phyloP scores from a whole-genome alignment of 2,113 vertebrate genomes.

The Neolamprologus devosi region DNA sequence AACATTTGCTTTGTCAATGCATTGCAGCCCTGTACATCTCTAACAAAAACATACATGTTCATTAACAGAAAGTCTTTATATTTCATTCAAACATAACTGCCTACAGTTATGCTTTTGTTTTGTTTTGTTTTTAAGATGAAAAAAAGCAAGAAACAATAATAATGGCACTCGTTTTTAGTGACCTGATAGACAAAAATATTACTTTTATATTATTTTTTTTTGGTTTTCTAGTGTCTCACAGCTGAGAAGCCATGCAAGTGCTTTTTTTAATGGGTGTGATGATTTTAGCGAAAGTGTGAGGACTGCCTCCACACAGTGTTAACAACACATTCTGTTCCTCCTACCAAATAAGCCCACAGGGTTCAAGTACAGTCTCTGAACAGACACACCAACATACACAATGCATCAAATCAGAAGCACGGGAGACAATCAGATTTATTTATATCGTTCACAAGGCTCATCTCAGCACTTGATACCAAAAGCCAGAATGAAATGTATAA shows the following conservation, averaged over 20 bases:
- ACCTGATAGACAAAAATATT: not conserved
- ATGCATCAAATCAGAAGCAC: not conserved
- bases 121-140: not conserved
- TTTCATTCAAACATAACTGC: not conserved
- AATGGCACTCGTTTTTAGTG: not conserved
- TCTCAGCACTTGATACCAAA: not conserved
- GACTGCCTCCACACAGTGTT: conserved; percentile 46
- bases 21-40: not conserved
- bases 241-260: not conserved
- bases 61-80: not conserved
- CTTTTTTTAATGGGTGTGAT: conserved; percentile 10
- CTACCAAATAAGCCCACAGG: conserved; percentile 12
- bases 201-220: not conserved
- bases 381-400: not conserved
- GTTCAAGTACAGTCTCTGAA: not conserved
- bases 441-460: not conserved
- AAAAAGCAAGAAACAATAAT: not conserved
- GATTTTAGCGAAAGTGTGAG: conserved; percentile 39
- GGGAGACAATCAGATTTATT: not conserved
- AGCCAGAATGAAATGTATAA: not conserved
- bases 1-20: not conserved
- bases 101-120: not conserved
- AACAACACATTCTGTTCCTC: conserved; percentile 47
- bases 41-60: not conserved
- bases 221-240: not conserved